Conservation (phyloP, 2,888 invertebrate species). For the Hypomecis punctinalis region DNA sequence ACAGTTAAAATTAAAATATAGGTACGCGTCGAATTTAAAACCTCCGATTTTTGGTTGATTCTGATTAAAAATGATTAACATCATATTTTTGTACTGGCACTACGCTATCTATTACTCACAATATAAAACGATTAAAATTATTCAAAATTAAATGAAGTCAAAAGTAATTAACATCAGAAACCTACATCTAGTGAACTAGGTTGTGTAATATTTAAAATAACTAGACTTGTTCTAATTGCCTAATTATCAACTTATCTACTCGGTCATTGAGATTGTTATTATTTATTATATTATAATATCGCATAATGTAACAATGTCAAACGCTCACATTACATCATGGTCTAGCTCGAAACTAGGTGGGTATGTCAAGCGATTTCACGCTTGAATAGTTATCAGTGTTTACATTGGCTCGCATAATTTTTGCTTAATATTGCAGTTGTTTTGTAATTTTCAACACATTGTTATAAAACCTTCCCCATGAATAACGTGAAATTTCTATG, state of each 20-base stretch:
- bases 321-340: slow-evolving; percentile 27
- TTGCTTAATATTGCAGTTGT: slow-evolving; percentile 14
- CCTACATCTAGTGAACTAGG: neutral
- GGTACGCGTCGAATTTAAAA: no score
- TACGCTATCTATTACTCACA: no score
- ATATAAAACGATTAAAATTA: neutral
- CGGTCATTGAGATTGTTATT: neutral
- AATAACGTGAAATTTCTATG: no score
- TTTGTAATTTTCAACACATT: neutral
- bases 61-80: no score
- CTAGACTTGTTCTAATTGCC: neutral
- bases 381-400: slow-evolving; percentile 33
- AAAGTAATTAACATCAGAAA: neutral
- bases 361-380: slow-evolving; percentile 35
- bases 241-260: neutral
- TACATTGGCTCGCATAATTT: slow-evolving; percentile 21
- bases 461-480: no score
- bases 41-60: no score
- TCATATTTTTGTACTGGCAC: no score
- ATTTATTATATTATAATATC: slow-evolving; percentile 10
- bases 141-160: neutral
- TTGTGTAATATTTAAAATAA: neutral
- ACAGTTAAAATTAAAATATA: no score
- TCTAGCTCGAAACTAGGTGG: slow-evolving; percentile 27
- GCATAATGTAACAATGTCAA: slow-evolving; percentile 27